These are phyloP conservation scores for Lycocorax pyrrhopterus DNA, from an alignment of 2,113 vertebrate species.

Conservation along the genomic window DNA sequence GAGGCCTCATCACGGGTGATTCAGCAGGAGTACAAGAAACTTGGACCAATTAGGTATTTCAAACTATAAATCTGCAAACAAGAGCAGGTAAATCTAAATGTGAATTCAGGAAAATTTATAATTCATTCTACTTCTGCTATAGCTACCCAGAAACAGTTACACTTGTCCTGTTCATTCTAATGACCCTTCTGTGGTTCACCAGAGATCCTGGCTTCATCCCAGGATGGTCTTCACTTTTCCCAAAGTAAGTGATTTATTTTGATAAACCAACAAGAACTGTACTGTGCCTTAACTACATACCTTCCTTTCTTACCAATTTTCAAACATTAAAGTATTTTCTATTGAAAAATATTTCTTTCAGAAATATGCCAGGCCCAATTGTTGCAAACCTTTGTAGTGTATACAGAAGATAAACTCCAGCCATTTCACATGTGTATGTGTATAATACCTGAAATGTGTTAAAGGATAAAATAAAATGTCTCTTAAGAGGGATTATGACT, in stretches of 20 bases:
- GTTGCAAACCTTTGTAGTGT: neutral
- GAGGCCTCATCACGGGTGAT: conserved; percentile 76
- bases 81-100: neutral
- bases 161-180: conserved; percentile 78
- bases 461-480: neutral
- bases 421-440: neutral
- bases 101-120: conserved; percentile 2
- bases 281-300: neutral
- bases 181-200: conserved; percentile 88
- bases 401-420: neutral
- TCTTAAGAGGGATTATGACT: neutral
- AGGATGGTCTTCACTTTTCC: conserved; percentile 85
- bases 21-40: conserved; percentile 77
- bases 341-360: neutral
- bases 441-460: neutral
- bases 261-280: neutral
- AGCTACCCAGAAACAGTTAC: conserved; percentile 88
- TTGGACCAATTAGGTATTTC: conserved; percentile 79
- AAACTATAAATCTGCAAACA: neutral
- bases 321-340: neutral
- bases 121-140: conserved; percentile 11
- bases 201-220: conserved; percentile 87
- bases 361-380: neutral
- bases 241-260: conserved; percentile 74
- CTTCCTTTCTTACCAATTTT: neutral